Percentiles rank a stretch among this genome's conserved stretches.
Conservation (phyloP, 2,888 invertebrate species). For the Exephanes ischioxanthus region DNA sequence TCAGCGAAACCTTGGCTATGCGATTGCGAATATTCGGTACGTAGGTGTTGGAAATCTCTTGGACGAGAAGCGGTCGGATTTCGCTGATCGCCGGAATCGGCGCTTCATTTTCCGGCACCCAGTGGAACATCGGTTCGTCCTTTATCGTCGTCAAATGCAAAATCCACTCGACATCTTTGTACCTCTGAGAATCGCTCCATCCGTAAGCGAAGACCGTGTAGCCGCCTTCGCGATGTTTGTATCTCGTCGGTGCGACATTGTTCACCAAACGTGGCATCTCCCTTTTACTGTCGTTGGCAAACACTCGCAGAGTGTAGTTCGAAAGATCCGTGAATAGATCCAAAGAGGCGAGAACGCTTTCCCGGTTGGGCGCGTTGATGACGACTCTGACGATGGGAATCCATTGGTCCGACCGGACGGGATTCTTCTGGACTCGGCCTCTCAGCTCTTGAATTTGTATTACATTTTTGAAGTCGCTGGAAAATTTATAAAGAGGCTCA, state of each 20-base stretch:
- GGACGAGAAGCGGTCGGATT: conserved; percentile 56
- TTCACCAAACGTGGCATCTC: conserved; percentile 71
- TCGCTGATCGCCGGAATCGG: conserved; percentile 26
- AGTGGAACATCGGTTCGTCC: conserved; percentile 69
- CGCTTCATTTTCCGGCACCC: conserved; percentile 39
- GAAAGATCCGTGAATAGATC: conserved; percentile 71
- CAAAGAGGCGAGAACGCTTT: conserved; percentile 63
- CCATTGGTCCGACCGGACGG: conserved; percentile 69
- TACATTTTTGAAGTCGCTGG: conserved; percentile 71
- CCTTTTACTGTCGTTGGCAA: conserved; percentile 73
- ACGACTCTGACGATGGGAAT: conserved; percentile 71
- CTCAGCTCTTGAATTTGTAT: conserved; percentile 71
- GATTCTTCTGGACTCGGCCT: conserved; percentile 45
- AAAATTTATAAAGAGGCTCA: conserved; percentile 68
- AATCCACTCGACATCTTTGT: conserved; percentile 73
- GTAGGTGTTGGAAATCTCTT: conserved; percentile 71
- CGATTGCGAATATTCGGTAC: conserved; percentile 71
- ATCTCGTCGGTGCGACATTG: conserved; percentile 69
- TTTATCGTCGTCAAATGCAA: conserved; percentile 74
- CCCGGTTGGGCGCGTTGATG: conserved; percentile 61
- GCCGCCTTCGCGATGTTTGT: conserved; percentile 66
- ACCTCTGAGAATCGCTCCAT: conserved; percentile 60
- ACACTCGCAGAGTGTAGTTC: conserved; percentile 70
- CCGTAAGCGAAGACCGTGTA: conserved; percentile 78
- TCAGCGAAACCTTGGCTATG: conserved; percentile 70